phyloP scores from a whole-genome alignment of 2,113 vertebrate genomes.

The Thamnophis sirtalis region DNA sequence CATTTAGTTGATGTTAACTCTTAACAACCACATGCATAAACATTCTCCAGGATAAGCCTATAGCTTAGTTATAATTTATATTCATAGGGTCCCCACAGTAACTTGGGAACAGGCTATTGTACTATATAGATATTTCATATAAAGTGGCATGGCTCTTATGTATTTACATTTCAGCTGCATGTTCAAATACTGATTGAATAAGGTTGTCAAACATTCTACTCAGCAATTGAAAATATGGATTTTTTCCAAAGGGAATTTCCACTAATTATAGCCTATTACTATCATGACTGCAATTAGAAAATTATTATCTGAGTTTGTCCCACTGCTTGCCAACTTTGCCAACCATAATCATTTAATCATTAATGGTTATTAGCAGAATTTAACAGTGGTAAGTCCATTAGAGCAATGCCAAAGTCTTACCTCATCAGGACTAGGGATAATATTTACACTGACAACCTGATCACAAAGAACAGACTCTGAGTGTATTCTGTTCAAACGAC shows the following conservation, averaged over 20 bases:
- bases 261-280: slow-evolving; percentile 8
- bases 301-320: neutral
- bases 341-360: slow-evolving; percentile 30
- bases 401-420: slow-evolving; percentile 72
- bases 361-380: slow-evolving; percentile 54
- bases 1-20: neutral
- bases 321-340: slow-evolving; percentile 20
- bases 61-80: neutral
- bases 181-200: slow-evolving; percentile 1
- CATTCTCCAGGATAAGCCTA: neutral
- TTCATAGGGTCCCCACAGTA: neutral
- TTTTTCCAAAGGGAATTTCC: slow-evolving; percentile 15
- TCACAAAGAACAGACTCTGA: slow-evolving; percentile 94
- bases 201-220: slow-evolving; percentile 20
- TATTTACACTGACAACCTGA: slow-evolving; percentile 98
- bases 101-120: neutral
- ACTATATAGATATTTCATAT: neutral
- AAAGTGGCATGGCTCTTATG: neutral
- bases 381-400: slow-evolving; percentile 51
- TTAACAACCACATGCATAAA: neutral
- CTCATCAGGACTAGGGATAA: slow-evolving; percentile 96
- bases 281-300: slow-evolving; percentile 1
- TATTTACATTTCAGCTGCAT: slow-evolving; percentile 20
- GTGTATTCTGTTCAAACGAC: slow-evolving; percentile 94
- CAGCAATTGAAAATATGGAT: neutral